Evolutionary conservation across 2,888 invertebrate genomes (phyloP).

Genomic region (Lasioglossum zephyrum): DNA sequence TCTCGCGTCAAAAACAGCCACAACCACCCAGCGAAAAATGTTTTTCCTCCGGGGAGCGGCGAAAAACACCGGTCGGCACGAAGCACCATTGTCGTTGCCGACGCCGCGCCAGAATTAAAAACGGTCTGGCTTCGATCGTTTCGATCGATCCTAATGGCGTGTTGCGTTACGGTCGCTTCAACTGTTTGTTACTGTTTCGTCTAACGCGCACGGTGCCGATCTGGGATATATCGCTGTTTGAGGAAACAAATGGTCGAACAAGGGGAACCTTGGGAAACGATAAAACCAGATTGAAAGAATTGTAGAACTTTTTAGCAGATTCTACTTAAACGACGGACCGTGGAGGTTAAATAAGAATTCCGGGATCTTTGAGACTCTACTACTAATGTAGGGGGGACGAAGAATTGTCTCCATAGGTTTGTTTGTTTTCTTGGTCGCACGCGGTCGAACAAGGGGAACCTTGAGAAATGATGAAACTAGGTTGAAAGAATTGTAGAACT

Average conservation of each 20-base stretch:
- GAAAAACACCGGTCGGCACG: background rate
- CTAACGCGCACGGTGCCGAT: background rate
- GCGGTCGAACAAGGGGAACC: too few species aligned
- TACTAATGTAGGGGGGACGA: too few species aligned
- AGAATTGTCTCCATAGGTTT: too few species aligned
- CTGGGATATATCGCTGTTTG: background rate
- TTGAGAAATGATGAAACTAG: too few species aligned
- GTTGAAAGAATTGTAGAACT: too few species aligned
- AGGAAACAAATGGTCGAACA: background rate
- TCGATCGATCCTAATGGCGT: slow-evolving; percentile 2
- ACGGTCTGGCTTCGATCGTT: background rate
- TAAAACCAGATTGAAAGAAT: background rate
- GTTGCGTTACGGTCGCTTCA: background rate
- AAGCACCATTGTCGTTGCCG: background rate
- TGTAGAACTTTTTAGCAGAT: background rate
- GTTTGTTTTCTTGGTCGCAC: too few species aligned
- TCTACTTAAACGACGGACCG: background rate
- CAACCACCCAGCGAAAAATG: background rate
- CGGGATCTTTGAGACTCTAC: too few species aligned
- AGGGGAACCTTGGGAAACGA: background rate
- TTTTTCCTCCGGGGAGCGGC: background rate
- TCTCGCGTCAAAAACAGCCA: slow-evolving; percentile 4
- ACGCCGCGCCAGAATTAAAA: background rate
- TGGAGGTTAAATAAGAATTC: background rate
- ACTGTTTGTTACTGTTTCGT: background rate